phyloP scores from a whole-genome alignment of 1,140 invertebrate species.

The Steinernema khuongi region DNA sequence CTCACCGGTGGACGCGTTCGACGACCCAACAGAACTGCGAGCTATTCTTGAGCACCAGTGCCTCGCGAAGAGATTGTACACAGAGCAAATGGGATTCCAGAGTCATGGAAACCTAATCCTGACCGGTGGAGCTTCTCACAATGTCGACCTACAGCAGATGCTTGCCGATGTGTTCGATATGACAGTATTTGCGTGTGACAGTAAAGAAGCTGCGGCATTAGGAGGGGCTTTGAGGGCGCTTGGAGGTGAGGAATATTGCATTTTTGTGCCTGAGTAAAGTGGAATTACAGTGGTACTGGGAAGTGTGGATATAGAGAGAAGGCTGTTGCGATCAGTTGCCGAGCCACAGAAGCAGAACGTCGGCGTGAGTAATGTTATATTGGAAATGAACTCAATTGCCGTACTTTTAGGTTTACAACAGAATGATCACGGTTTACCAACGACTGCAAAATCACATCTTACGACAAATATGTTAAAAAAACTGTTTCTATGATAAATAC shows the following conservation, averaged over 20 bases:
- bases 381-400: too few species aligned
- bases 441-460: too few species aligned
- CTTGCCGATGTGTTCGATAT: slow-evolving; percentile 34
- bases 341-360: too few species aligned
- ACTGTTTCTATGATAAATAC: too few species aligned
- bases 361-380: too few species aligned
- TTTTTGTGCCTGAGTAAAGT: too few species aligned
- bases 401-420: too few species aligned
- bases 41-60: slow-evolving; percentile 38
- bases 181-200: slow-evolving; percentile 21
- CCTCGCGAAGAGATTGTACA: slow-evolving; percentile 27
- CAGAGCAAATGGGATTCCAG: slow-evolving; percentile 24
- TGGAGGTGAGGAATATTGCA: slow-evolving; percentile 25
- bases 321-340: too few species aligned
- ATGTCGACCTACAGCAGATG: slow-evolving; percentile 25
- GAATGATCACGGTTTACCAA: too few species aligned
- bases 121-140: slow-evolving; percentile 31
- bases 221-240: slow-evolving; percentile 36
- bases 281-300: too few species aligned
- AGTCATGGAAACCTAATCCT: slow-evolving; percentile 19
- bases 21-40: slow-evolving; percentile 19
- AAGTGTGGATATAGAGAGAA: too few species aligned
- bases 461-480: too few species aligned
- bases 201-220: slow-evolving; percentile 33
- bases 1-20: slow-evolving; percentile 13